These are phyloP conservation scores for Xenentodon cancila DNA, from an alignment of 2,797 vertebrate genomes.

Conservation along the genomic window DNA sequence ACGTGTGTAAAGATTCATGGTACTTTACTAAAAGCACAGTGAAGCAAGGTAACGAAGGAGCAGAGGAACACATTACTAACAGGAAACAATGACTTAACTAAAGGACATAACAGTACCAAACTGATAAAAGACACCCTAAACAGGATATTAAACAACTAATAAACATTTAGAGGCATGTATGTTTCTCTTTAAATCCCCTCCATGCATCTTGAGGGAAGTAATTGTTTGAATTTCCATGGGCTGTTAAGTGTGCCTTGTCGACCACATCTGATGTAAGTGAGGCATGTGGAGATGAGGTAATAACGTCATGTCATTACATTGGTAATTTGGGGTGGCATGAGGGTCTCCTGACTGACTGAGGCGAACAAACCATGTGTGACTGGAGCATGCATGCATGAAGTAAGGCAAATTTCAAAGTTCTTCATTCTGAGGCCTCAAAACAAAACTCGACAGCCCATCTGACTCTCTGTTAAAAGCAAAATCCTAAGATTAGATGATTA, in stretches of 20 bases:
- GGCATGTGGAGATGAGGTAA: conserved; percentile 63
- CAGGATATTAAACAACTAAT: conserved; percentile 85
- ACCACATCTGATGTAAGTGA: conserved; percentile 64
- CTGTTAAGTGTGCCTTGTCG: conserved; percentile 41
- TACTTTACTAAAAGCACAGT: conserved; percentile 11
- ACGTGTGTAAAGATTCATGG: background rate
- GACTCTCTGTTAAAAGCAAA: conserved; percentile 1
- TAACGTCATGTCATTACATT: conserved; percentile 54
- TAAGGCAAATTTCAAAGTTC: conserved; percentile 18
- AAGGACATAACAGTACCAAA: conserved; percentile 60
- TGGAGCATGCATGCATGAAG: conserved; percentile 24
- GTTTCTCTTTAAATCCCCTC: conserved; percentile 66
- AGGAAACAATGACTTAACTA: conserved; percentile 59
- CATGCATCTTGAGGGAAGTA: conserved; percentile 59
- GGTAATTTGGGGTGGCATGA: conserved; percentile 49
- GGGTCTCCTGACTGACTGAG: conserved; percentile 28
- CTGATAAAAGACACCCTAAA: conserved; percentile 77
- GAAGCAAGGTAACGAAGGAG: conserved; percentile 1
- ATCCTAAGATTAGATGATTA: conserved; percentile 32
- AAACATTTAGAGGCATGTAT: conserved; percentile 75
- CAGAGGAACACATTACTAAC: conserved; percentile 33
- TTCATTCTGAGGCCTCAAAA: conserved; percentile 4
- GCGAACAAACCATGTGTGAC: conserved; percentile 40
- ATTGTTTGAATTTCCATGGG: conserved; percentile 62
- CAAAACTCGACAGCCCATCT: background rate